Evolutionary conservation across 2,797 vertebrate species (phyloP), one percentile per base, ranked within the genome.

Genomic region (Aphelocoma californica): DNA sequence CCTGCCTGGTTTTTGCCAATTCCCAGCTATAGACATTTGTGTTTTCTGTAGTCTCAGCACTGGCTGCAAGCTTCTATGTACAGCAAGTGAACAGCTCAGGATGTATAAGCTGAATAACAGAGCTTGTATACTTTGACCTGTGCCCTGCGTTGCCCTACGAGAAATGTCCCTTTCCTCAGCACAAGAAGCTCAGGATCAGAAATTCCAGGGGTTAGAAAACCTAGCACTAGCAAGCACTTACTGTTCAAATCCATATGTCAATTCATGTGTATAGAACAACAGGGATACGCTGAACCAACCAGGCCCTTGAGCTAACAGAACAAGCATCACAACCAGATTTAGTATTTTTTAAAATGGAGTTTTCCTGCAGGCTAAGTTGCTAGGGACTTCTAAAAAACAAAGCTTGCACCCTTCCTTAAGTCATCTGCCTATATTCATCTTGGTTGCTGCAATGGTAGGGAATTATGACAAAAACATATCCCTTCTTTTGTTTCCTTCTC

Each of bases 111-210:
- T 71, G 69, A 70, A 18, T 48, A 96, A 85, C 90, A 96, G 87
- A 96, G 40, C 26, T 34, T 21, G 34, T 45, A 20, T 45, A 45
- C n/a, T 86, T 73, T 60, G 64, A 61, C 66, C 23, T 25, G 34
- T 5, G 29, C 15, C 34, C 44, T 8, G 16, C 25, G n/a, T 14
- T n/a, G 23, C 20, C 61, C 60, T 28, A 17, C 0, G 0, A 1
- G 4, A 53, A 66, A 42, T 26, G 21, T 3, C 38, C 25, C 19
- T 38, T 65, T 81, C 29, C 56, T 79, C 69, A 77, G 20, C 42
- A 61, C 13, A 44, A 45, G 38, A 25, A 79, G 31, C 74, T 61
- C 50, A 58, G 54, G 36, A 71, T 45, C 12, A 75, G 73, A 74
- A 56, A 81, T 25, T 54, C 5, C 21, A 28, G 17, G 19, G 24